phyloP scores from a whole-genome alignment of 1,140 invertebrate genomes.

The Tyrophagus putrescentiae region DNA sequence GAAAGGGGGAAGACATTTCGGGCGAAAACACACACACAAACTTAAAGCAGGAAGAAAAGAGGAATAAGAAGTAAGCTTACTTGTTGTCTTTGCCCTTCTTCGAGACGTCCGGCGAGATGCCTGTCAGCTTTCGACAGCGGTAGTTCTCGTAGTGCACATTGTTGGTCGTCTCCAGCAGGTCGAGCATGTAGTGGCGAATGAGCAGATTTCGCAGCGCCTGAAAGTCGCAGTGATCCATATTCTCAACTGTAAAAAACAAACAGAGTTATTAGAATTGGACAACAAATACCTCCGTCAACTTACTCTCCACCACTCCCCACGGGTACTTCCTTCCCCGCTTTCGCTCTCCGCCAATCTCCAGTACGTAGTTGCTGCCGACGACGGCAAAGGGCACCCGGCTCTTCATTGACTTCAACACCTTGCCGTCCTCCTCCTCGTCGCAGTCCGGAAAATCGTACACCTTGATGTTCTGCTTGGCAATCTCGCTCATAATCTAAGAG shows the following conservation, averaged over 20 bases:
- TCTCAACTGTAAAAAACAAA: constrained; percentile 60
- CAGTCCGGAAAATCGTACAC: constrained; percentile 94
- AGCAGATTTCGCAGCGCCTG: constrained; percentile 93
- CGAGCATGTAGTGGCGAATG: constrained; percentile 42
- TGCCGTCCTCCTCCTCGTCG: constrained; percentile 50
- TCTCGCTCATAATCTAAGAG: constrained; percentile 78
- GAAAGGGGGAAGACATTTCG: no score
- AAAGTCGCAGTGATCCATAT: constrained; percentile 96
- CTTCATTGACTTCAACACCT: constrained; percentile 54
- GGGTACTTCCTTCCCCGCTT: constrained; percentile 84
- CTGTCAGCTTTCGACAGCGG: constrained; percentile 64
- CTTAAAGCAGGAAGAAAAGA: constrained; percentile 15
- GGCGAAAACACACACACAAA: no score
- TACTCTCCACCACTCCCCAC: constrained; percentile 89
- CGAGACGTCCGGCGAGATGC: constrained; percentile 51
- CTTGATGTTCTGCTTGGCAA: constrained; percentile 92
- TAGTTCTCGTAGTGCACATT: constrained; percentile 46
- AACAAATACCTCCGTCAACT: constrained; percentile 16
- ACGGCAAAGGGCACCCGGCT: constrained; percentile 87
- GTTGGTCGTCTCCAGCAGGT: constrained; percentile 41
- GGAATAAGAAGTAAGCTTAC: constrained; percentile 43
- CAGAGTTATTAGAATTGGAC: constrained; percentile 26
- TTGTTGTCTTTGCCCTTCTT: constrained; percentile 67
- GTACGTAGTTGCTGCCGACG: constrained; percentile 89
- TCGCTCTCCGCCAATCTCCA: constrained; percentile 44